Percentiles rank a stretch among this genome's conserved stretches.
phyloP scores from a whole-genome alignment of 2,797 vertebrate species.

The Sciurus carolinensis region DNA sequence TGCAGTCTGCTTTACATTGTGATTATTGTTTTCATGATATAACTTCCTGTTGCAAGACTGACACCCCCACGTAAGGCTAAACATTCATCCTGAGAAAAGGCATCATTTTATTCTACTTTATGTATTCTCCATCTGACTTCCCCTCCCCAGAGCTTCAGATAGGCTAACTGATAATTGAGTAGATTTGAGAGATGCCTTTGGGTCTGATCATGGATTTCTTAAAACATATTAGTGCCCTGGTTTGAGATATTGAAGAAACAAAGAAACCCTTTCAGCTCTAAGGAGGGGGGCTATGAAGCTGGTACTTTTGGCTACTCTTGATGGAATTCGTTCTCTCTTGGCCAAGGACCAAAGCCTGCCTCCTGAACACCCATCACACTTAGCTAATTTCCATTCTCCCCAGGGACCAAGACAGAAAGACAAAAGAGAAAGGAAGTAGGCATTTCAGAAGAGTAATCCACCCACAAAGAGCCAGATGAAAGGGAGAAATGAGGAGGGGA shows the following conservation, averaged over 20 bases:
- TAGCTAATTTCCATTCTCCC: slow-evolving; percentile 83
- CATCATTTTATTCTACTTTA: slow-evolving; percentile 35
- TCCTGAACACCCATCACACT: slow-evolving; percentile 81
- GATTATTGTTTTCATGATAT: background rate
- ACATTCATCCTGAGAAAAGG: background rate
- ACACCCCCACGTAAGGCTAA: background rate
- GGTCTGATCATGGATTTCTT: slow-evolving; percentile 69
- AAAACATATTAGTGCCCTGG: slow-evolving; percentile 43
- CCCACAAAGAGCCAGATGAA: slow-evolving; percentile 78
- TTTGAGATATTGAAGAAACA: slow-evolving; percentile 78
- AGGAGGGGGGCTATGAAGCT: slow-evolving; percentile 59
- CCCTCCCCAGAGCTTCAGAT: background rate
- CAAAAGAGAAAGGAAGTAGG: slow-evolving; percentile 83
- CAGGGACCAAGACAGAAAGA: slow-evolving; percentile 81
- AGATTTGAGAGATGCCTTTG: slow-evolving; percentile 71
- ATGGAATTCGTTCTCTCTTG: slow-evolving; percentile 80
- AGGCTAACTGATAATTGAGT: slow-evolving; percentile 65
- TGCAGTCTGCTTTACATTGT: slow-evolving; percentile 31
- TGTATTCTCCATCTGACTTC: background rate
- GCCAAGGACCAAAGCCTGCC: slow-evolving; percentile 81
- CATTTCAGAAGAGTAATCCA: slow-evolving; percentile 80
- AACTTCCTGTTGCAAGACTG: background rate
- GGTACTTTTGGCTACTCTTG: slow-evolving; percentile 79
- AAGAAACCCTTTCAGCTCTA: slow-evolving; percentile 71
- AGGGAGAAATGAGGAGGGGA: slow-evolving; percentile 61